Evolutionary conservation across 2,888 invertebrate species (phyloP), one percentile per base, ranked within the genome.

Genomic region (Malachius bipustulatus): DNA sequence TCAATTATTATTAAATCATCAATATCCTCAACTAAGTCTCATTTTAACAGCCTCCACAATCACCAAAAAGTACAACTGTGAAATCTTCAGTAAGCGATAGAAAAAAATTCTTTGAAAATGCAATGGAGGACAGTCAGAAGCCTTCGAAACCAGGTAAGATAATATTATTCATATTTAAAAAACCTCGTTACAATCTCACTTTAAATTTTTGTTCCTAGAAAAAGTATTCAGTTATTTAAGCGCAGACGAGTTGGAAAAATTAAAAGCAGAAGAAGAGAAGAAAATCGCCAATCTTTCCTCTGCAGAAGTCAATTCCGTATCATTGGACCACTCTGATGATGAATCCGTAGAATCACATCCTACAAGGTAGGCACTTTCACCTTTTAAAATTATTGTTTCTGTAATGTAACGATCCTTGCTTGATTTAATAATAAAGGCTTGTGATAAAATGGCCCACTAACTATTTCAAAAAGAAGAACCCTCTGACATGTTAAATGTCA

Each of bases 31-130:
- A n/a, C n/a, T n/a, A n/a, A n/a, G n/a, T 19, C 6, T 19, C n/a
- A 8, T 19, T 19, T 8, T 19, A 19, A 40, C 45, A 63, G 63
- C 63, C 63, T 14, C 62, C 77, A 51, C 75, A 76, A 52, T 79
- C 81, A 54, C 75, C 78, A 54, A 77, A 77, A 58, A 75, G 73
- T 54, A 74, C 73, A 63, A 73, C 77, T 56, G 75, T 76, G 56
- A 85, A 85, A 70, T 79, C 89, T 60, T 80, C 82, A 41, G 90
- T 94, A 56, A 88, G 85, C 62, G 87, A 90, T 66, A 87, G 88
- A 68, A 89, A 89, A 65, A 84, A 82, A 59, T 88, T 91, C 66
- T 96, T 96, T 63, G 94, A 96, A 67, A 81, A 83, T 59, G 93
- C 93, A 42, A 90, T 94, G 78, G 87, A 90, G 66, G 87, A 89